Evolutionary conservation across 2,113 vertebrate species (phyloP).

Genomic region (Morone chrysops): DNA sequence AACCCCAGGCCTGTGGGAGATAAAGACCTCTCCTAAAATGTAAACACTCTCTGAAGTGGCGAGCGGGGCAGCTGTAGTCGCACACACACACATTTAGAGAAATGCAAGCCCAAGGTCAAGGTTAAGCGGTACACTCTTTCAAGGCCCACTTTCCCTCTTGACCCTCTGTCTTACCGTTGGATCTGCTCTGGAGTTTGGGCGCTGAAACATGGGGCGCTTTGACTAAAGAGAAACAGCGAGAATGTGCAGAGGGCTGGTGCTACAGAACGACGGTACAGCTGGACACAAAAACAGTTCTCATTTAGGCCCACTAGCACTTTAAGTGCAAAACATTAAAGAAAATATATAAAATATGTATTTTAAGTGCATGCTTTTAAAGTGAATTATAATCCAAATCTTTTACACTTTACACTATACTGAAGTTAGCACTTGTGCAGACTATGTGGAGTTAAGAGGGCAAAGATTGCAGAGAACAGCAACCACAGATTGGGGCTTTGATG

Average conservation of each 20-base stretch:
- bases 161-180: conserved; percentile 67
- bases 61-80: conserved; percentile 80
- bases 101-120: conserved; percentile 83
- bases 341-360: not conserved
- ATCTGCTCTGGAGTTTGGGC: conserved; percentile 54
- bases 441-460: not conserved
- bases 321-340: not conserved
- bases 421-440: not conserved
- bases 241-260: conserved; percentile 27
- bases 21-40: conserved; percentile 86
- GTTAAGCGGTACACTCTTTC: conserved; percentile 84
- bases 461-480: not conserved
- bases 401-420: no score
- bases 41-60: conserved; percentile 87
- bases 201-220: conserved; percentile 53
- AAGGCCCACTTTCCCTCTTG: conserved; percentile 85
- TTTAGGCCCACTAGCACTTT: not conserved
- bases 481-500: not conserved
- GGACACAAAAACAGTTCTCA: not conserved
- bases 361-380: not conserved
- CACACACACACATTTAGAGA: conserved; percentile 79
- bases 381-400: not conserved
- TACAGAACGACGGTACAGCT: conserved; percentile 2
- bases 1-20: conserved; percentile 81
- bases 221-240: conserved; percentile 49